Conservation (phyloP, 1,140 invertebrate genomes). For the Microplitis mediator region DNA sequence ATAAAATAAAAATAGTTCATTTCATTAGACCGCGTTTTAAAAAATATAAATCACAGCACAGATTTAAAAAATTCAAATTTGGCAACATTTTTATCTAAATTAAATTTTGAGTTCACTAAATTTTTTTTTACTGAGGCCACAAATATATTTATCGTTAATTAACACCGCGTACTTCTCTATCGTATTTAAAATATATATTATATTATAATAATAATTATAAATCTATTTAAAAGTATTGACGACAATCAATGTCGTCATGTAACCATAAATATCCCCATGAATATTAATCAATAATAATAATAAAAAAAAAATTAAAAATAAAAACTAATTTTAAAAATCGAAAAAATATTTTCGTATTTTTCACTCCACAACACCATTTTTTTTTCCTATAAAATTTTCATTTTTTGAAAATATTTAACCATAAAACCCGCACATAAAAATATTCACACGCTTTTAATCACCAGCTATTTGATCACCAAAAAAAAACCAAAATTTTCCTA, state of each 20-base stretch:
- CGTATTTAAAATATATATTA: slow-evolving; percentile 19
- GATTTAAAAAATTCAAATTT: slow-evolving; percentile 22
- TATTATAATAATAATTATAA: neutral
- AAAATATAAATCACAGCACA: slow-evolving; percentile 26
- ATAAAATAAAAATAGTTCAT: neutral
- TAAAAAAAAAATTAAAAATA: neutral
- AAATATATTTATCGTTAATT: slow-evolving; percentile 25
- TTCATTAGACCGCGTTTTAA: neutral
- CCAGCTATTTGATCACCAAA: neutral
- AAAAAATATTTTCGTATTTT: neutral
- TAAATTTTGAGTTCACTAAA: slow-evolving; percentile 30
- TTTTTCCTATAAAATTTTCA: slow-evolving; percentile 15
- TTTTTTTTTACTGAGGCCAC: slow-evolving; percentile 19
- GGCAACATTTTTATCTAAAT: slow-evolving; percentile 17
- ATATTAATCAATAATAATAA: neutral
- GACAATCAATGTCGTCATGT: neutral
- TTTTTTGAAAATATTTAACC: neutral
- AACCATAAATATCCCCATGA: slow-evolving; percentile 9
- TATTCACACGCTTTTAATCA: neutral
- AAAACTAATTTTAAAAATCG: slow-evolving; percentile 26
- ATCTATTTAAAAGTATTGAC: neutral
- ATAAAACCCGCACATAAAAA: neutral
- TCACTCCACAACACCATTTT: neutral
- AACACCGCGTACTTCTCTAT: no score
- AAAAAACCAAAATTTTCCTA: neutral